Conservation (phyloP, 2,113 vertebrate species). For the Leucopsar rothschildi region DNA sequence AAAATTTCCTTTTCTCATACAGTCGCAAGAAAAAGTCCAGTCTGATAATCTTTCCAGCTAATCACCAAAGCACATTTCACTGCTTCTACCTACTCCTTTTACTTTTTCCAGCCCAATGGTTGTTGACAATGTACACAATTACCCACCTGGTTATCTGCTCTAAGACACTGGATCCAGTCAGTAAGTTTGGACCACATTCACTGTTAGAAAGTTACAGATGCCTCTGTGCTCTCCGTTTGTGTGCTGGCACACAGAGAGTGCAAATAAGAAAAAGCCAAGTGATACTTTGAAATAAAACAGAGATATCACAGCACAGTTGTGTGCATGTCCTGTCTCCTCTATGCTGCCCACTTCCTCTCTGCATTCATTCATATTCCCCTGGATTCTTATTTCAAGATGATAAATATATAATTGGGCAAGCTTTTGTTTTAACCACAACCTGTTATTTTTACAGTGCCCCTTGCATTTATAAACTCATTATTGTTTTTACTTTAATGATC, state of each 20-base stretch:
- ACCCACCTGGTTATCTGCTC: neutral
- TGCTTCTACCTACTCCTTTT: neutral
- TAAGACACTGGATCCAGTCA: neutral
- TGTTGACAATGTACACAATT: neutral
- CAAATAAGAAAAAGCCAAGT: neutral
- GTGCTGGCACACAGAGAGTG: neutral
- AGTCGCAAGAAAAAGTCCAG: neutral
- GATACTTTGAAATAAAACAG: neutral
- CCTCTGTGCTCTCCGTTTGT: neutral
- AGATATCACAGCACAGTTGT: neutral
- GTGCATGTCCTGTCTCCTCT: neutral
- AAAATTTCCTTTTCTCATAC: neutral
- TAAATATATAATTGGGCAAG: neutral
- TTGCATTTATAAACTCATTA: neutral
- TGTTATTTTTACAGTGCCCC: neutral
- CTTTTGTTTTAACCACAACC: neutral
- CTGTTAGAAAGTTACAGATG: neutral
- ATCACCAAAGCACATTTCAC: neutral
- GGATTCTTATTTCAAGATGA: neutral
- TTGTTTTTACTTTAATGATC: neutral
- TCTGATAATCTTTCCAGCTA: neutral
- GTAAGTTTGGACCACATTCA: neutral
- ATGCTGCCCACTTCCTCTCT: neutral
- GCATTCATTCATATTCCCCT: neutral
- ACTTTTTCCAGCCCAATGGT: neutral